Conservation (phyloP, 2,113 vertebrate species). For the Leiothrix lutea region DNA sequence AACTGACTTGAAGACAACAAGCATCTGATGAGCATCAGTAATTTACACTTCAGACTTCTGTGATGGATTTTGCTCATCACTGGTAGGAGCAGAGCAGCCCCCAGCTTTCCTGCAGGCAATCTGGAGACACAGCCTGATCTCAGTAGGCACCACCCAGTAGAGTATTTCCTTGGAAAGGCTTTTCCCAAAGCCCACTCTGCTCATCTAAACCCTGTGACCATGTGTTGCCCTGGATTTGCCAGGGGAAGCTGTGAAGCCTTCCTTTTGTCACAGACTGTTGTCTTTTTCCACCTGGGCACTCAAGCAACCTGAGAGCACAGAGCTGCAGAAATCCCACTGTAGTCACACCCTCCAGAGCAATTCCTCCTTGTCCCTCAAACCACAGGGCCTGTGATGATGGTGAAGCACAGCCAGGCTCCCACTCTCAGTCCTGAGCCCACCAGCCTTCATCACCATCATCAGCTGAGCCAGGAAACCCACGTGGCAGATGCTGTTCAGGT, state of each 20-base stretch:
- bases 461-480: not conserved
- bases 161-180: not conserved
- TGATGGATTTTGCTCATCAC: not conserved
- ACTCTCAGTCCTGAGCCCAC: not conserved
- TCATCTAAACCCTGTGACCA: not conserved
- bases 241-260: not conserved
- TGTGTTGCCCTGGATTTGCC: not conserved
- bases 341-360: not conserved
- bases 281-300: not conserved
- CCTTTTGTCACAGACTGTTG: not conserved
- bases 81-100: not conserved
- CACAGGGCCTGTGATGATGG: not conserved
- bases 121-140: not conserved
- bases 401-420: not conserved
- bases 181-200: not conserved
- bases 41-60: not conserved
- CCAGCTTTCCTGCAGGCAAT: not conserved
- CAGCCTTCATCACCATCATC: not conserved
- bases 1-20: not conserved
- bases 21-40: not conserved
- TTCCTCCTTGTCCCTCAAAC: not conserved
- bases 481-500: accelerated
- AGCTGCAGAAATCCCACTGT: not conserved
- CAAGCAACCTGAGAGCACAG: not conserved
- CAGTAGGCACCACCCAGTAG: not conserved